Base-by-base conservation (phyloP, 2,888 invertebrate species). In the Cheiracanthium punctorium region DNA sequence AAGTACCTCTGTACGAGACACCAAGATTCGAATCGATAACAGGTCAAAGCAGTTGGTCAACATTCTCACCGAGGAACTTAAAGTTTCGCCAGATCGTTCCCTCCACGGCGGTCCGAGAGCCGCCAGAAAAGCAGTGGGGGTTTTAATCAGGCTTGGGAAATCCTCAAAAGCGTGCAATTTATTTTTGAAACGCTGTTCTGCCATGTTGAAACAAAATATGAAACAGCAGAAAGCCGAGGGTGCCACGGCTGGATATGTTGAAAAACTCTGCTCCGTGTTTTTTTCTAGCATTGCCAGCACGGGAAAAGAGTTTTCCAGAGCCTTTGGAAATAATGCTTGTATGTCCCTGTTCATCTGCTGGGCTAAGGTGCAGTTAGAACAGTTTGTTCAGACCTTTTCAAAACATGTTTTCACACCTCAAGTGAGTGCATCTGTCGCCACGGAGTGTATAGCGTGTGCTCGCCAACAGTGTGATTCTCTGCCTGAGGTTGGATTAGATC, bases 61-160 rank as follows among this genome's bases (percentile, higher is more conserved):
- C 89, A 96, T 97, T 75, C 92, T 98, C 65, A 94, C 97, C 90
- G 95, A 95, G 90, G 98, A 98, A 92, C 92, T 98, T 33, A 96
- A 97, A 91, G 95, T 96, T 30, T 95, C 95, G 76, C 96, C 97
- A 43, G 97, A 97, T 90, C 96, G 97, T 92, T 97, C 97, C 75
- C 93, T 98, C 8, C 95, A 98, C 91, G 97, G 98, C 0, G 93
- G 93, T 7, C 97, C 97, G 0, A 92, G 98, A 81, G 94, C 97
- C 89, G 96, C 97, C 0, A 93, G 97, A 75, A 94, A 96, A 88
- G 96, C 97, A 0, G 96, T 98, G 0, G 93, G 95, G 88, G 94
- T 98, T 89, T 94, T 98, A 71, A 96, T 96, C 91, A 94, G 95
- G 90, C 93, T 97, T 1, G 94, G 94, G 70, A 93, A 94, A 90